These are phyloP conservation scores for Gasteruption jaculator DNA, from an alignment of 2,888 invertebrate genomes.

Conservation along the genomic window DNA sequence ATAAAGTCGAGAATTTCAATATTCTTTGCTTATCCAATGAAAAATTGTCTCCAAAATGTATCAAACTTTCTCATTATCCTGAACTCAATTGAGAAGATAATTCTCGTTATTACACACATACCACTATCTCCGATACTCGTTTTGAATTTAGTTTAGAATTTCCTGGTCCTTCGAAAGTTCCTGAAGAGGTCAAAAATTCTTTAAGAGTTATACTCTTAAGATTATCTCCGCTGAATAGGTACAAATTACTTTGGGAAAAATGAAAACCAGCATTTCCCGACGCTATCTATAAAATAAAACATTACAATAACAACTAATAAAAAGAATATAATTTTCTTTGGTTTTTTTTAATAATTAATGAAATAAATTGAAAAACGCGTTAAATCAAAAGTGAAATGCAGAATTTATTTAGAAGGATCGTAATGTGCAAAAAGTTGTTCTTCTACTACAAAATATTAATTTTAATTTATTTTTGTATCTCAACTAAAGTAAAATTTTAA, in stretches of 20 bases:
- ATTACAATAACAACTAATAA: slow-evolving; percentile 8
- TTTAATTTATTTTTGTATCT: too few relatives aligned
- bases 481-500: too few relatives aligned
- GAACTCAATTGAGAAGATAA: too few relatives aligned
- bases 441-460: too few relatives aligned
- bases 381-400: slow-evolving; percentile 1
- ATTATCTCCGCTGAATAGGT: slow-evolving; percentile 58
- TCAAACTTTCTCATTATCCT: too few relatives aligned
- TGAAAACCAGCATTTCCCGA: slow-evolving; percentile 71
- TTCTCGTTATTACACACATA: too few relatives aligned
- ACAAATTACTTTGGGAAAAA: slow-evolving; percentile 62
- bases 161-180: slow-evolving; percentile 19
- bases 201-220: slow-evolving; percentile 34
- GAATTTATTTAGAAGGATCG: slow-evolving; percentile 5
- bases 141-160: slow-evolving; percentile 26
- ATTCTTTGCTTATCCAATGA: too few relatives aligned
- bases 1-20: too few relatives aligned
- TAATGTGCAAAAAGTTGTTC: slow-evolving; percentile 7
- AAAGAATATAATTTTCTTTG: neutral
- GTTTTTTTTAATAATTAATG: neutral
- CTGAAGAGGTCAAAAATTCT: slow-evolving; percentile 26
- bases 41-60: too few relatives aligned
- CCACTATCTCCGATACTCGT: slow-evolving; percentile 28
- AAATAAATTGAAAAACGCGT: too few relatives aligned
- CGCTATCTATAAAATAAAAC: slow-evolving; percentile 54